Percentiles rank a stretch among this genome's conserved stretches.
phyloP scores from a whole-genome alignment of 1,140 invertebrate genomes.

The Atta colombica region DNA sequence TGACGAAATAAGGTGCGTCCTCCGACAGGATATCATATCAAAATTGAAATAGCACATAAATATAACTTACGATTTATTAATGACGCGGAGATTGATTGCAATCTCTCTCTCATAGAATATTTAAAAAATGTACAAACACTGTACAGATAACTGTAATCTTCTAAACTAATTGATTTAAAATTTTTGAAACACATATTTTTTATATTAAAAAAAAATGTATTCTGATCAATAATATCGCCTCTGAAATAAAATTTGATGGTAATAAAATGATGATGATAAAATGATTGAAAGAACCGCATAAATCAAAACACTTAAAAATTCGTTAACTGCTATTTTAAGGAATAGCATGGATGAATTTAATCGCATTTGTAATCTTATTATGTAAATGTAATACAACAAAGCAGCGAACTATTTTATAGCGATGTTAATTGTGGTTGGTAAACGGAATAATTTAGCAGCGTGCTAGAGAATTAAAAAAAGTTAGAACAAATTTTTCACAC shows the following conservation, averaged over 20 bases:
- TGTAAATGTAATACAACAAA: neutral
- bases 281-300: neutral
- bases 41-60: conserved; percentile 55
- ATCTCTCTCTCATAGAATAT: conserved; percentile 4
- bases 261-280: no score
- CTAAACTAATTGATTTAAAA: neutral
- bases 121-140: conserved; percentile 10
- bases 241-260: neutral
- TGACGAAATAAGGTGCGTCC: conserved; percentile 61
- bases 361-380: neutral
- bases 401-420: neutral
- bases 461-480: neutral
- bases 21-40: conserved; percentile 42
- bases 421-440: neutral
- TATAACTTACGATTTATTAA: conserved; percentile 13
- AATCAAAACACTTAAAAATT: neutral
- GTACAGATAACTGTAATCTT: neutral
- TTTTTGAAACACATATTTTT: neutral
- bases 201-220: neutral
- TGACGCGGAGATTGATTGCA: neutral
- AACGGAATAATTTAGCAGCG: neutral
- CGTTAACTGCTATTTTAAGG: neutral
- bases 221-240: neutral
- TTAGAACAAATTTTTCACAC: conserved; percentile 3
- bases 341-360: neutral